Evolutionary conservation across 1,140 invertebrate genomes (phyloP).

Genomic region (Galendromus occidentalis): DNA sequence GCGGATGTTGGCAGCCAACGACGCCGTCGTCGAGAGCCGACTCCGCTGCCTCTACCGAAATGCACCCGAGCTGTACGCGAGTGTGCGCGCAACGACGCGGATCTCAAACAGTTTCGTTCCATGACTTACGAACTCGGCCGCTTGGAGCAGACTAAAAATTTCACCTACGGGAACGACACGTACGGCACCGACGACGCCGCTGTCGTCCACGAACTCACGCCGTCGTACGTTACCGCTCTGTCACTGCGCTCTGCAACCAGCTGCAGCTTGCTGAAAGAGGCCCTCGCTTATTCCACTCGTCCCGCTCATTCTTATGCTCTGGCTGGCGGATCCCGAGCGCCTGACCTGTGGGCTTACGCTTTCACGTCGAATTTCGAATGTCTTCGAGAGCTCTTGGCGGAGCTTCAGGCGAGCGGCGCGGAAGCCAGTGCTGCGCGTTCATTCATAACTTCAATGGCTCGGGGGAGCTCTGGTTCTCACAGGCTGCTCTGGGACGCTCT

Average conservation of each 20-base stretch:
- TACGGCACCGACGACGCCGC: no score
- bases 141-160: no score
- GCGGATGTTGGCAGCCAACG: not conserved
- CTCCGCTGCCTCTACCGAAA: not conserved
- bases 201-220: no score
- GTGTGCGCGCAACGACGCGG: not conserved
- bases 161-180: no score
- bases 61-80: not conserved
- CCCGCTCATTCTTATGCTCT: not conserved
- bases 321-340: not conserved
- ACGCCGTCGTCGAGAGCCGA: not conserved
- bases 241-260: not conserved
- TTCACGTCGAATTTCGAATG: slow-evolving; percentile 1
- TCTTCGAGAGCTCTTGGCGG: not conserved
- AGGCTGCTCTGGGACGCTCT: slow-evolving; percentile 3
- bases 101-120: not conserved
- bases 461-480: not conserved
- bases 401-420: not conserved
- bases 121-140: not conserved
- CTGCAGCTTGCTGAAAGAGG: not conserved
- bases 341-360: not conserved
- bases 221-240: slow-evolving; percentile 3
- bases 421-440: not conserved
- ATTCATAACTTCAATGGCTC: slow-evolving; percentile 10
- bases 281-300: not conserved